Percentiles rank a stretch among this genome's conserved stretches.
These are phyloP conservation scores for Ardeotis arabs DNA, from an alignment of 2,113 vertebrate species.

Conservation along the genomic window DNA sequence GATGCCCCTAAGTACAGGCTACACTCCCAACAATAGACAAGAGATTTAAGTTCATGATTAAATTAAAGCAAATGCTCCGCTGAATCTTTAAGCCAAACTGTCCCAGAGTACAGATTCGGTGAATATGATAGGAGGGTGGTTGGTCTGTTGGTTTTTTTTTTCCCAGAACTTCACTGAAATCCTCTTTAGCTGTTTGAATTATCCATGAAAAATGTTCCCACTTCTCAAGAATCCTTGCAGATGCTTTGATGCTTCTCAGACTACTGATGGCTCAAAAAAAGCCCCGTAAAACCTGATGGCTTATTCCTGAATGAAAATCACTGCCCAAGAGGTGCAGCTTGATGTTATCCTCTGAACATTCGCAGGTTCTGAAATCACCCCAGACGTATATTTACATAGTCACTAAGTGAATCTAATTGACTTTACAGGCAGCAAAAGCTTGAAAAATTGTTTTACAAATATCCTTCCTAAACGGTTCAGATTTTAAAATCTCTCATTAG, in stretches of 20 bases:
- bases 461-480: not conserved
- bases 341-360: not conserved
- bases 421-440: conserved; percentile 5
- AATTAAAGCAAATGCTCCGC: not conserved
- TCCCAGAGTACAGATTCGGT: not conserved
- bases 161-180: not conserved
- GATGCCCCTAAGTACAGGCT: not conserved
- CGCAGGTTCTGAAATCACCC: conserved; percentile 14
- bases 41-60: not conserved
- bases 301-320: not conserved
- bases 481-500: not conserved
- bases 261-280: not conserved
- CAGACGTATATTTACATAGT: not conserved
- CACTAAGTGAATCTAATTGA: conserved; percentile 24
- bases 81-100: not conserved
- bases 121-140: not conserved
- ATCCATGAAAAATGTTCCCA: not conserved
- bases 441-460: conserved; percentile 31
- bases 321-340: not conserved
- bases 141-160: not conserved
- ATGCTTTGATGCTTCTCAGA: conserved; percentile 43
- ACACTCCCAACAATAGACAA: not conserved
- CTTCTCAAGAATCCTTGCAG: not conserved
- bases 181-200: conserved; percentile 5
- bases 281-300: not conserved